phyloP scores from a whole-genome alignment of 2,113 vertebrate species.

The Tachuris rubrigastra region DNA sequence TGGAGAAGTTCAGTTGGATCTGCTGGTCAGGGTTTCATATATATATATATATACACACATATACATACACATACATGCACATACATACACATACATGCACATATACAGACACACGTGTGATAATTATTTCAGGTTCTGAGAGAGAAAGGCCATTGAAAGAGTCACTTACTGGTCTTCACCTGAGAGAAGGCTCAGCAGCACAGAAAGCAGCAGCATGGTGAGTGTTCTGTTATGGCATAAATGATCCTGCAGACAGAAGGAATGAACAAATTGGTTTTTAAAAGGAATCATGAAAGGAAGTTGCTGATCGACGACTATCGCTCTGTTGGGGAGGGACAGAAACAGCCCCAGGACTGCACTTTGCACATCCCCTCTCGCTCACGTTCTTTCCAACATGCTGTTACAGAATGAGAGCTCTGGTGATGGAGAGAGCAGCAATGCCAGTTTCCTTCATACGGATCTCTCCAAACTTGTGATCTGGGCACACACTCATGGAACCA shows the following conservation, averaged over 20 bases:
- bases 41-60: not conserved
- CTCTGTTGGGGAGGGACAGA: not conserved
- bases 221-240: not conserved
- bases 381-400: not conserved
- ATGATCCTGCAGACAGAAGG: not conserved
- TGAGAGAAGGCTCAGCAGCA: not conserved
- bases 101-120: not conserved
- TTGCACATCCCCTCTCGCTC: not conserved
- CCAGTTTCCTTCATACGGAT: not conserved
- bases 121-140: constrained; percentile 46
- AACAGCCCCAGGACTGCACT: not conserved
- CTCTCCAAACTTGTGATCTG: constrained; percentile 49
- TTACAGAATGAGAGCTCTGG: not conserved
- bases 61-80: not conserved
- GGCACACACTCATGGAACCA: constrained; percentile 51
- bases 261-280: not conserved
- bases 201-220: constrained; percentile 44
- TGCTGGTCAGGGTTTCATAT: not conserved
- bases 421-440: accelerated
- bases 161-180: not conserved
- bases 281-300: not conserved
- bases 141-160: not conserved
- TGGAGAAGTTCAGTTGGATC: not conserved
- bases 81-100: not conserved
- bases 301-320: not conserved